phyloP scores from a whole-genome alignment of 2,797 vertebrate species.

The Pyrocephalus nanus region DNA sequence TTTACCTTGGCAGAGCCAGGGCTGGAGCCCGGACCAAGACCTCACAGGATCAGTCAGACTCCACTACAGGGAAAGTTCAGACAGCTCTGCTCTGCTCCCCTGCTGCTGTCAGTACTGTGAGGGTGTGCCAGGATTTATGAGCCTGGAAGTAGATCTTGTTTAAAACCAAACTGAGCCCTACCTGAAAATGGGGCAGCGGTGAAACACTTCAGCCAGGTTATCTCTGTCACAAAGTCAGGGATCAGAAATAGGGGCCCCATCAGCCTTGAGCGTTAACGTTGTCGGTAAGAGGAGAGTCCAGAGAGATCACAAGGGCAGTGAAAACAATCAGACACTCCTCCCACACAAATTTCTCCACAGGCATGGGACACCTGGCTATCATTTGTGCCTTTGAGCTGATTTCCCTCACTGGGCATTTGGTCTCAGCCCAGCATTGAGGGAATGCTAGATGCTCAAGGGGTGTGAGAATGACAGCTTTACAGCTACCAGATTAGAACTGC shows the following conservation, averaged over 20 bases:
- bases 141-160: neutral
- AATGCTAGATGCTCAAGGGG: neutral
- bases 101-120: neutral
- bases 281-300: neutral
- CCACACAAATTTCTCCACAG: neutral
- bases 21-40: conserved; percentile 1
- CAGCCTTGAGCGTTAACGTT: neutral
- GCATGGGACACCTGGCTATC: neutral
- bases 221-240: neutral
- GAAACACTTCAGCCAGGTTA: neutral
- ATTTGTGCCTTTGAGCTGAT: neutral
- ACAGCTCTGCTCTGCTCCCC: neutral
- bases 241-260: neutral
- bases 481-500: conserved; percentile 40
- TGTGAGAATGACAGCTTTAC: conserved; percentile 1
- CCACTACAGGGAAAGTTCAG: conserved; percentile 1
- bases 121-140: conserved; percentile 33
- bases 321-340: neutral
- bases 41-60: conserved; percentile 54
- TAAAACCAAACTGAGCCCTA: neutral
- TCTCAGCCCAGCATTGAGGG: neutral
- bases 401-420: neutral
- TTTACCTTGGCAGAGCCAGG: conserved; percentile 32
- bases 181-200: neutral
- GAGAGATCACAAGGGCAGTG: neutral